Evolutionary conservation across 2,797 vertebrate species (phyloP).

Genomic region (Masticophis lateralis): DNA sequence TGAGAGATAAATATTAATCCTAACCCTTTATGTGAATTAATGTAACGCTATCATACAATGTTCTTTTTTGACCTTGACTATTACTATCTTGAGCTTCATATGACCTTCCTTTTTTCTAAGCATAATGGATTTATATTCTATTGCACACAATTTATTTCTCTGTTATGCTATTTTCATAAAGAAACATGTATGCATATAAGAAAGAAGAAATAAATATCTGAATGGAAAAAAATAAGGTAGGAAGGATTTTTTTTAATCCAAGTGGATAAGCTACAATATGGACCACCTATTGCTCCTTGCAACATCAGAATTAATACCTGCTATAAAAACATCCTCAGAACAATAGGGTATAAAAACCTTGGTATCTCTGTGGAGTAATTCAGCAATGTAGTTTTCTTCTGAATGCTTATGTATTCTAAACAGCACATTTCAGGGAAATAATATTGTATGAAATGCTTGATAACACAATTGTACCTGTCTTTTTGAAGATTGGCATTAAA

Average conservation of each 20-base stretch:
- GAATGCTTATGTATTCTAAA: not conserved
- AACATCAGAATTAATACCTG: not conserved
- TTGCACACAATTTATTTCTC: conserved; percentile 45
- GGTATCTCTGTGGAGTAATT: not conserved
- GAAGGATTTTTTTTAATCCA: not conserved
- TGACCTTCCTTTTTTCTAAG: conserved; percentile 50
- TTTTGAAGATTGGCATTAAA: not conserved
- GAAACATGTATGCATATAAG: conserved; percentile 66
- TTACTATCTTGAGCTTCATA: conserved; percentile 47
- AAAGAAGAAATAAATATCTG: conserved; percentile 47
- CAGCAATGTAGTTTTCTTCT: not conserved
- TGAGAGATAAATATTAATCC: conserved; percentile 28
- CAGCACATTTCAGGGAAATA: not conserved
- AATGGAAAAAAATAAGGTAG: conserved; percentile 48
- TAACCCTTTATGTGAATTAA: conserved; percentile 49
- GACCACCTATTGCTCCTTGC: not conserved
- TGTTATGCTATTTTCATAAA: conserved; percentile 65
- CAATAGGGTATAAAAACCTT: not conserved
- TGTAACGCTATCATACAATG: conserved; percentile 9
- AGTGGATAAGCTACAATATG: not conserved
- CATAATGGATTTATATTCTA: conserved; percentile 58
- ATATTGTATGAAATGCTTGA: not conserved
- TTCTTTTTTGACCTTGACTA: conserved; percentile 48
- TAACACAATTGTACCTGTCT: not conserved
- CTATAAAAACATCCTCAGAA: not conserved